These are phyloP conservation scores for Drosophila pseudotalamancana DNA, from an alignment of 2,888 invertebrate genomes.

Conservation along the genomic window DNA sequence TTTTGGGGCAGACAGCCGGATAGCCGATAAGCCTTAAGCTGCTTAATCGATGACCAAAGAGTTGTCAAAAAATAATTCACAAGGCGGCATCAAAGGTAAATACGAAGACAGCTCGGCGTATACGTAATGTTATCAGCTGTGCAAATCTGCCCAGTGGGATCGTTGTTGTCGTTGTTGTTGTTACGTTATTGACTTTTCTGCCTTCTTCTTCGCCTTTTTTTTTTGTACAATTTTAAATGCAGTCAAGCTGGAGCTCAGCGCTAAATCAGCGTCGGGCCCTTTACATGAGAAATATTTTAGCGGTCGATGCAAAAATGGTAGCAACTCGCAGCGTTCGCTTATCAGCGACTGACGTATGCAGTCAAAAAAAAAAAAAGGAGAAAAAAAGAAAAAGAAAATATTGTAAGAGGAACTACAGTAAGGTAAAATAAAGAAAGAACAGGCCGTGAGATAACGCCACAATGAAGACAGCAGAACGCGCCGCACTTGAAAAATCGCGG, in stretches of 20 bases:
- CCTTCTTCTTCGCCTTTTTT: neutral
- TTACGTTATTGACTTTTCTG: neutral
- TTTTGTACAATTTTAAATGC: neutral
- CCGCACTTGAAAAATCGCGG: conserved; percentile 75
- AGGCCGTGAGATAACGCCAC: conserved; percentile 70
- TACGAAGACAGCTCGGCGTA: conserved; percentile 71
- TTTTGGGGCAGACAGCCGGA: conserved; percentile 51
- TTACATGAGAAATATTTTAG: conserved; percentile 79
- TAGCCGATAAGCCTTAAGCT: conserved; percentile 75
- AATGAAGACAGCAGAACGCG: conserved; percentile 80
- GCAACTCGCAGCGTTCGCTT: conserved; percentile 66
- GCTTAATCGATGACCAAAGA: conserved; percentile 79
- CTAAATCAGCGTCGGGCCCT: conserved; percentile 65
- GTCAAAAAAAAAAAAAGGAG: conserved; percentile 23
- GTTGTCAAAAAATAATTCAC: conserved; percentile 80
- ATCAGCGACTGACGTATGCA: conserved; percentile 73
- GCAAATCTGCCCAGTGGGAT: conserved; percentile 71
- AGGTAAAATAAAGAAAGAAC: conserved; percentile 38
- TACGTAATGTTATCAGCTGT: conserved; percentile 73
- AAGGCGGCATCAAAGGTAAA: conserved; percentile 64
- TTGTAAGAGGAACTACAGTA: neutral
- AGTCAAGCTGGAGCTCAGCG: conserved; percentile 3
- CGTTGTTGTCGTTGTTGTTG: neutral
- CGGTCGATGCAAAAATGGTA: conserved; percentile 77
- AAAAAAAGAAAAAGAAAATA: too few relatives aligned